Base-by-base conservation (phyloP, 2,797 vertebrate species). In the Takifugu rubripes region DNA sequence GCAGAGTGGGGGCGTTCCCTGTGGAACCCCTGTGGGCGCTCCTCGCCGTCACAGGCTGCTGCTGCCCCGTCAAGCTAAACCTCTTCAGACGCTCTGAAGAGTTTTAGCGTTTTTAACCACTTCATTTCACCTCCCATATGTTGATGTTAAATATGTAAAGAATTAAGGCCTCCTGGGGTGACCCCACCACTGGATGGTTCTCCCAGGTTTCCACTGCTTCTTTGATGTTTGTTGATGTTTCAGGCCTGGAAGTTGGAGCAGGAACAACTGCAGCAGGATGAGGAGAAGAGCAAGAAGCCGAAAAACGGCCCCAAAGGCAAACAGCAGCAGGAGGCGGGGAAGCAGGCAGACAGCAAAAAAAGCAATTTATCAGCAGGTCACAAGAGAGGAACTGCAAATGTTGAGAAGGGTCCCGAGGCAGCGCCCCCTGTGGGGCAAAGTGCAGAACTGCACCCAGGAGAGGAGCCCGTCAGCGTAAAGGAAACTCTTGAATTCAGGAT, bases 231-330 rank as follows among this genome's bases (percentile, higher is more conserved):
- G 12, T 2, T 70, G 26, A 25, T 6, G n/a, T 52, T 51, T 14
- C 55, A 99, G 96, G 95, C 94, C 15, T 94, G 92, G 93, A 95
- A 91, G 76, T 60, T 90, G 58, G 92, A 94, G 51, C 93, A 94
- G 70, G 89, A 94, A 0, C 78, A 3, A 4, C 79, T 91, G 29
- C 90, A 83, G 64, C 92, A 94, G 61, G 93, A 96, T 62, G 92
- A 96, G 59, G 91, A 92, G 49, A 90, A 90, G 75, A 70, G 78
- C 46, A 94, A 86, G 70, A 94, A 91, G 66, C 82, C 86, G 2
- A 81, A 86, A 2, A 81, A 59, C 7, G 1, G 25, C 31, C 67
- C 43, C 0, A 82, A 73, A 87, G 85, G 70, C 64, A 72, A 73
- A 86, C 86, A 78, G 25, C 57, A 43, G 25, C 64, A 69, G 29